Percentiles rank a stretch among this genome's conserved stretches.
phyloP scores from a whole-genome alignment of 2,113 vertebrate species.

The Capricornis sumatraensis region DNA sequence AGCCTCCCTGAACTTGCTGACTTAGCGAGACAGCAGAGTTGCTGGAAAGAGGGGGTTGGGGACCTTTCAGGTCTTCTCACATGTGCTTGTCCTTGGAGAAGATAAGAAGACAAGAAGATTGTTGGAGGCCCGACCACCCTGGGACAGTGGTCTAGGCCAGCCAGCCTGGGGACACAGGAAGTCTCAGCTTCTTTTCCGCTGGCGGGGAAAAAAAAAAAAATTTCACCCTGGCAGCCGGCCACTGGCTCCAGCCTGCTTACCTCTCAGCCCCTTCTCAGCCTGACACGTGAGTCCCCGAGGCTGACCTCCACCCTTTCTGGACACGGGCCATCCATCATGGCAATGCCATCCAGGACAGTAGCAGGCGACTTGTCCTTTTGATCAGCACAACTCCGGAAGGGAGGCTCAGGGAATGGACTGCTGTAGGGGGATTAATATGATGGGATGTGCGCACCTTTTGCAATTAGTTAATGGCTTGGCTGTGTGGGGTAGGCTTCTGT shows the following conservation, averaged over 20 bases:
- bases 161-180: not conserved
- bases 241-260: not conserved
- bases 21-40: not conserved
- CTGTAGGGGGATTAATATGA: conserved; percentile 54
- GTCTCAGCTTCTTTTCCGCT: not conserved
- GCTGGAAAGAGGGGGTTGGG: not conserved
- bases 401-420: not conserved
- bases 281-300: conserved; percentile 17
- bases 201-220: not conserved
- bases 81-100: not conserved
- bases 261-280: not conserved
- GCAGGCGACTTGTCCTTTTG: conserved; percentile 58
- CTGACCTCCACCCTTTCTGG: conserved; percentile 34
- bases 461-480: conserved; percentile 75
- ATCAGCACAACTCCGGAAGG: conserved; percentile 38
- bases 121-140: not conserved
- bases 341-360: not conserved
- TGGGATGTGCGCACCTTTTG: conserved; percentile 64
- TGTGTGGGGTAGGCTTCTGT: conserved; percentile 52
- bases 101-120: not conserved
- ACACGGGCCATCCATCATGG: conserved; percentile 58
- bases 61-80: not conserved
- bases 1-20: conserved; percentile 37
- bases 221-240: conserved; percentile 19
- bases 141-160: not conserved